Evolutionary conservation across 2,113 vertebrate genomes (phyloP), one percentile per base, ranked within the genome.

Genomic region (Ornithorhynchus anatinus): DNA sequence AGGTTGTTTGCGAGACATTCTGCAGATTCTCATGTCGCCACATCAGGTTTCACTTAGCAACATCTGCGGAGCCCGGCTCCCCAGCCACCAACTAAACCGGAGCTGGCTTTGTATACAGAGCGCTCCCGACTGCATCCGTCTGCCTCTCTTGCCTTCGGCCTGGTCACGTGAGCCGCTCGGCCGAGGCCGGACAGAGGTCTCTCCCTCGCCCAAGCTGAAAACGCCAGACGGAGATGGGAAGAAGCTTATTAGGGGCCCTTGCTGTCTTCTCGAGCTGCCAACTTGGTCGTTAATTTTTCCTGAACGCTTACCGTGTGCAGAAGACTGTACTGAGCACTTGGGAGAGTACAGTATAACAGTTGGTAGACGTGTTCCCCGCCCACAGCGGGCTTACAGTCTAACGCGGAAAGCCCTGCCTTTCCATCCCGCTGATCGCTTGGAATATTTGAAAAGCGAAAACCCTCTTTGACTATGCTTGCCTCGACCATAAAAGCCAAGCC

Each of bases 1-100:
- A 85, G 70, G 84, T 82, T 84, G 85, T 69, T 82, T 74, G 73
- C 68, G 63, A 80, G 79, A 35, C 1, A 1, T 47, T 1, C 11
- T 19, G 0, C 77, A 52, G 85, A 84, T 86, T 91, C 90, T 84
- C 81, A 70, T 72, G 44, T 89, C 14, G 2, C 85, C 16, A 25
- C 86, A 82, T 71, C 19, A 85, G 86, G 78, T 87, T 93, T 86
- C 9, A 2, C 85, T 69, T 11, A 86, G 57, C 59, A 65, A 67
- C 86, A 80, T 87, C 86, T 89, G 87, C 56, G 48, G 75, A 33
- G 3, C 8, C 74, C 19, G 36, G 58, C 82, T 83, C 82, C 64
- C 77, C 7, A 2, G 44, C 84, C 16, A 7, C 74, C 23, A 35
- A 8, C 72, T n/a, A 68, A 5, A 1, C 59, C 13, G 2, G 0